A percentile compares a stretch with the other conserved stretches of the same genome.
These are phyloP conservation scores for Thereva unica DNA, from an alignment of 2,888 invertebrate genomes.

Conservation along the genomic window DNA sequence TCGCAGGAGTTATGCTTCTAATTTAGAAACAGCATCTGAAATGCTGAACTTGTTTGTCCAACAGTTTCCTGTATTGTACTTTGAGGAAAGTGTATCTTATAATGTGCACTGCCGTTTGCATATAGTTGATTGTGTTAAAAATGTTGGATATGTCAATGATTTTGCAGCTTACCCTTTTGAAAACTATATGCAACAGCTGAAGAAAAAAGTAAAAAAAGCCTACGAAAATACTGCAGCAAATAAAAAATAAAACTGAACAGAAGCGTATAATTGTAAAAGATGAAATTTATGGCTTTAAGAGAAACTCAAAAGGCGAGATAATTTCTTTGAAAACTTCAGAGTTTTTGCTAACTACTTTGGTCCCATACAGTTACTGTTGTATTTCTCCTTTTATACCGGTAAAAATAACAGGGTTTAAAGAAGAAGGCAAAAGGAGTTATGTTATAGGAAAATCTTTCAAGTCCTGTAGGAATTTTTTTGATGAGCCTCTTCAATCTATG, in stretches of 20 bases:
- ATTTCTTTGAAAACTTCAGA: background rate
- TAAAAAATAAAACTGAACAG: background rate
- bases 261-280: background rate
- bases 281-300: background rate
- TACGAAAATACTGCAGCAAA: slow-evolving; percentile 8
- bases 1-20: no score
- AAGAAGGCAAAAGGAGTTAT: background rate
- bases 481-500: background rate
- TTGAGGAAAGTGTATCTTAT: background rate
- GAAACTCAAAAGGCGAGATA: background rate
- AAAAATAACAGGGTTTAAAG: background rate
- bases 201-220: slow-evolving; percentile 3
- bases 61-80: background rate
- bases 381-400: background rate
- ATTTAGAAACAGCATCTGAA: slow-evolving; percentile 8
- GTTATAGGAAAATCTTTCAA: no score
- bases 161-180: slow-evolving; percentile 4
- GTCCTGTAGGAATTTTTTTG: background rate
- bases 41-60: slow-evolving; percentile 11
- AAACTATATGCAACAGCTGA: slow-evolving; percentile 4
- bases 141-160: slow-evolving; percentile 1
- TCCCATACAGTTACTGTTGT: slow-evolving; percentile 2
- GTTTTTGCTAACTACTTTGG: background rate
- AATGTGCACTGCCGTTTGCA: slow-evolving; percentile 4
- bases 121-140: slow-evolving; percentile 1